phyloP scores from a whole-genome alignment of 2,797 vertebrate species.

The Borostomias antarcticus region DNA sequence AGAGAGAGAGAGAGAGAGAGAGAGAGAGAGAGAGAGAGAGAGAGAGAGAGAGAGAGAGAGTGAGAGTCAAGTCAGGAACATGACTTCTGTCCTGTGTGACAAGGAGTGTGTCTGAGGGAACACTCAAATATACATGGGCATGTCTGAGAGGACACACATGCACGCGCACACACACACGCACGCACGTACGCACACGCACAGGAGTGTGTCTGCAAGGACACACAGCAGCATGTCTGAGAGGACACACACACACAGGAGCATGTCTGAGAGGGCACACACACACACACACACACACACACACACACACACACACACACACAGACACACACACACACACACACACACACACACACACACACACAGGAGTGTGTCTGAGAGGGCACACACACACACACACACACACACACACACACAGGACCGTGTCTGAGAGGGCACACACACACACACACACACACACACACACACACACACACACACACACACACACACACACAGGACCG shows the following conservation, averaged over 20 bases:
- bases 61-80: too few relatives aligned
- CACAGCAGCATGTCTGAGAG: not conserved
- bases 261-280: not conserved
- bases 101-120: too few relatives aligned
- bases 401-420: constrained; percentile 1
- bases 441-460: not conserved
- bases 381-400: not conserved
- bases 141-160: too few relatives aligned
- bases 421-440: not conserved
- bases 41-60: too few relatives aligned
- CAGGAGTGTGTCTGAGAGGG: not conserved
- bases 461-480: constrained; percentile 11
- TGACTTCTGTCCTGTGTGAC: too few relatives aligned
- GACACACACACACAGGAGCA: constrained; percentile 7
- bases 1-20: too few relatives aligned
- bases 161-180: too few relatives aligned
- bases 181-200: constrained; percentile 33
- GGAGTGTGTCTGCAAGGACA: too few relatives aligned
- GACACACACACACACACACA: not conserved
- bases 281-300: constrained; percentile 30
- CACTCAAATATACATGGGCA: too few relatives aligned
- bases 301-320: not conserved
- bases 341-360: constrained; percentile 20
- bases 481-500: constrained; percentile 4
- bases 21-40: too few relatives aligned